Percentiles rank a stretch among this genome's conserved stretches.
phyloP scores from a whole-genome alignment of 2,113 vertebrate species.

The Burhinus bistriatus region DNA sequence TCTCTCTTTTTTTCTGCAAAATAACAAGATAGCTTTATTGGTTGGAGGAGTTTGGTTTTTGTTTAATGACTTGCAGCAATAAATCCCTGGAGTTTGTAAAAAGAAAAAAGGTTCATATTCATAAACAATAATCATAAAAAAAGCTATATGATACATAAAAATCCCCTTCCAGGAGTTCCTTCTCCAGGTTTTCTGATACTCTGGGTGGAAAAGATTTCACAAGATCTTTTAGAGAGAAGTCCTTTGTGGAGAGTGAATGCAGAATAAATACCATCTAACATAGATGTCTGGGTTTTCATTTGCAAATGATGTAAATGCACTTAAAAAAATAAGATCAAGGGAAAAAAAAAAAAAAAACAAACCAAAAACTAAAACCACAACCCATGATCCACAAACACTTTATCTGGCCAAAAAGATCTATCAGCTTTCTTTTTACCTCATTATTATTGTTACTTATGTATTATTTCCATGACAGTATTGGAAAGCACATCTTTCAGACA shows the following conservation, averaged over 20 bases:
- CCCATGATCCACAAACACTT: background rate
- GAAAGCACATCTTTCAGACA: constrained; percentile 56
- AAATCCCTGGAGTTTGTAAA: background rate
- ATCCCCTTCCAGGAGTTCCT: background rate
- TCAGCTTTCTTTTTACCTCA: background rate
- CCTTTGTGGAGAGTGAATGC: background rate
- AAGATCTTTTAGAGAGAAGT: background rate
- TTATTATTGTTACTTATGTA: constrained; percentile 1
- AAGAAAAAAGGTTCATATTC: background rate
- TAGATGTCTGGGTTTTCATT: constrained; percentile 1
- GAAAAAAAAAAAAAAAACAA: background rate
- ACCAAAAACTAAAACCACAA: background rate
- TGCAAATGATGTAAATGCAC: background rate
- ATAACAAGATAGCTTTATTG: background rate
- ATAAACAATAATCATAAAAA: background rate
- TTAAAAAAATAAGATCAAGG: background rate
- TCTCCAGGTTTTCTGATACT: background rate
- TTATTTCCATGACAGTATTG: constrained; percentile 3
- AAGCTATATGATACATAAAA: background rate
- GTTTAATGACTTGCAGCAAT: background rate
- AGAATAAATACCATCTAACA: constrained; percentile 7
- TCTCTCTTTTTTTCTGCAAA: background rate
- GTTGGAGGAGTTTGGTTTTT: background rate
- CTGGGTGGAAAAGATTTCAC: background rate
- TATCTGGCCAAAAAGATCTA: background rate